phyloP scores from a whole-genome alignment of 1,140 invertebrate genomes.

The Pogonus chalceus region DNA sequence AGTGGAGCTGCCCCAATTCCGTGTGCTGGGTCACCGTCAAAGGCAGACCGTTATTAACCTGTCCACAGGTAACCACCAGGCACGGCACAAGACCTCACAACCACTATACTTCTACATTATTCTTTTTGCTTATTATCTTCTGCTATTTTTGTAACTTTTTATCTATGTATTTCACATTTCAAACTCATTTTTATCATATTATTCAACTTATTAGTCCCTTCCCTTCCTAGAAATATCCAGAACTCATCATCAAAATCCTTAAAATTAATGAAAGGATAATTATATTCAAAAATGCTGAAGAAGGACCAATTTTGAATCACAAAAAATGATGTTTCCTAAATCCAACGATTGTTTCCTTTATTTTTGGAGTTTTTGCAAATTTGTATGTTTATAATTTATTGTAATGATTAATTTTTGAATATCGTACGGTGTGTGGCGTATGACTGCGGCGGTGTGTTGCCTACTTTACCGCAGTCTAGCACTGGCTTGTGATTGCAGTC shows the following conservation, averaged over 20 bases:
- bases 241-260: no score
- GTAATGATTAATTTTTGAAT: no score
- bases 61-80: slow-evolving; percentile 76
- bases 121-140: slow-evolving; percentile 12
- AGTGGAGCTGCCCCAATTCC: slow-evolving; percentile 89
- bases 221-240: no score
- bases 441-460: neutral
- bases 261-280: no score
- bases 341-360: no score
- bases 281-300: no score
- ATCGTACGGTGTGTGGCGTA: slow-evolving; percentile 4
- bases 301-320: no score
- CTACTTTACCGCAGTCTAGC: slow-evolving; percentile 1
- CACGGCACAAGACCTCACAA: slow-evolving; percentile 1
- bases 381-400: no score
- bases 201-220: no score
- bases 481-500: slow-evolving; percentile 65
- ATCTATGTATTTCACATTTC: slow-evolving; percentile 13
- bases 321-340: no score
- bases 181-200: no score
- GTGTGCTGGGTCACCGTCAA: slow-evolving; percentile 86
- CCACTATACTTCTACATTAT: slow-evolving; percentile 25
- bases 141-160: slow-evolving; percentile 17
- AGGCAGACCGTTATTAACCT: slow-evolving; percentile 83
- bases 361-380: no score